phyloP scores from a whole-genome alignment of 2,113 vertebrate species.

The Lutjanus erythropterus region DNA sequence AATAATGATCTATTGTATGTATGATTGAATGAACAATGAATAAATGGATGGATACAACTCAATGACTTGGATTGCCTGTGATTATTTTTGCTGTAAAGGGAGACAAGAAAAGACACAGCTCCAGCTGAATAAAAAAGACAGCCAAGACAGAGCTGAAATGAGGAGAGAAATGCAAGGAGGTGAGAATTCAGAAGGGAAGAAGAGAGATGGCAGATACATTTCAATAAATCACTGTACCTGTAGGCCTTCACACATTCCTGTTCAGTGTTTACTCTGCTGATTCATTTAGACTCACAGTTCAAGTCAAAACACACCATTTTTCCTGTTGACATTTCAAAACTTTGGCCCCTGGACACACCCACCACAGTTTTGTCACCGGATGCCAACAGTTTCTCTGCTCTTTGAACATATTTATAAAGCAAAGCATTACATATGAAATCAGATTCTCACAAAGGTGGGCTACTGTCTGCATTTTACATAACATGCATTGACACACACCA shows the following conservation, averaged over 20 bases:
- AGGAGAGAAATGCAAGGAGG: constrained; percentile 26
- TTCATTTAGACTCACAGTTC: constrained; percentile 28
- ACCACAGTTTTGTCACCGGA: neutral
- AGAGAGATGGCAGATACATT: constrained; percentile 19
- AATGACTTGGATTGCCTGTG: neutral
- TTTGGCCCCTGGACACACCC: neutral
- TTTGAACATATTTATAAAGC: constrained; percentile 4
- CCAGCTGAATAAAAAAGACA: neutral
- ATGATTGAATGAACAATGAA: no score
- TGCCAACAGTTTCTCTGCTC: constrained; percentile 1
- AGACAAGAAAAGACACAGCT: neutral
- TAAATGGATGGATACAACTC: no score
- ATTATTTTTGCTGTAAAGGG: neutral
- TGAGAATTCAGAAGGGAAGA: constrained; percentile 17
- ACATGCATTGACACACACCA: neutral
- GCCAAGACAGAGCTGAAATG: neutral
- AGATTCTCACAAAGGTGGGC: constrained; percentile 11
- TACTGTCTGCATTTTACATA: constrained; percentile 30
- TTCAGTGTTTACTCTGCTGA: constrained; percentile 5
- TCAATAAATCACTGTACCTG: constrained; percentile 42
- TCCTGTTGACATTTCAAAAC: constrained; percentile 12
- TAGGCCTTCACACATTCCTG: neutral
- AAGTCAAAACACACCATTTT: neutral
- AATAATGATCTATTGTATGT: constrained; percentile 2
- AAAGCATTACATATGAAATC: constrained; percentile 20